These are phyloP conservation scores for Lampropteryx suffumata DNA, from an alignment of 2,888 invertebrate species.

Conservation along the genomic window DNA sequence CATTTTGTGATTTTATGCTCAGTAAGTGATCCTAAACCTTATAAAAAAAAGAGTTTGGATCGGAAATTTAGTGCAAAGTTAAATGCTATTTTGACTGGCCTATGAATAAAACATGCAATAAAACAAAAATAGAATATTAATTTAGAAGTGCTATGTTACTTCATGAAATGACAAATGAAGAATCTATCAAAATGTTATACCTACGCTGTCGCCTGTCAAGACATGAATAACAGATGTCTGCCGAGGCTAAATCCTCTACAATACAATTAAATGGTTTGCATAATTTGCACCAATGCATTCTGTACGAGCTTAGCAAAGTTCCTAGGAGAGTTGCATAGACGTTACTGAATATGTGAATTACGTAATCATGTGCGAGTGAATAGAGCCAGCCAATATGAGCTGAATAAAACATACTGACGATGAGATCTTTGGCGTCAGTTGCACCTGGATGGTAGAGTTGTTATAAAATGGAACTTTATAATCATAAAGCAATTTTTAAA, in stretches of 20 bases:
- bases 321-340: conserved; percentile 26
- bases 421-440: conserved; percentile 9
- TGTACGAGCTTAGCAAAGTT: conserved; percentile 34
- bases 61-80: too few species aligned
- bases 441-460: conserved; percentile 2
- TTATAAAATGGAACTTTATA: neutral
- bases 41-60: too few species aligned
- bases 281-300: conserved; percentile 56
- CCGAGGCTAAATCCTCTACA: conserved; percentile 56
- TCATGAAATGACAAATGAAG: too few species aligned
- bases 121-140: too few species aligned
- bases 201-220: conserved; percentile 19
- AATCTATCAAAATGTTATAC: too few species aligned
- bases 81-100: too few species aligned
- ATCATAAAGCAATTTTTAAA: too few species aligned
- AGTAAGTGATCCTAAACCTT: too few species aligned
- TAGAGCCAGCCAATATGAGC: conserved; percentile 18
- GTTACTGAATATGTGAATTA: conserved; percentile 31
- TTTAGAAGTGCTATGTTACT: too few species aligned
- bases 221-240: conserved; percentile 52
- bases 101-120: too few species aligned
- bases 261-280: conserved; percentile 71
- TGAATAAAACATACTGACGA: conserved; percentile 16
- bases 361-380: conserved; percentile 26
- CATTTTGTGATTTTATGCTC: too few species aligned